phyloP scores from a whole-genome alignment of 2,113 vertebrate species.

The Neodon shergylaensis region DNA sequence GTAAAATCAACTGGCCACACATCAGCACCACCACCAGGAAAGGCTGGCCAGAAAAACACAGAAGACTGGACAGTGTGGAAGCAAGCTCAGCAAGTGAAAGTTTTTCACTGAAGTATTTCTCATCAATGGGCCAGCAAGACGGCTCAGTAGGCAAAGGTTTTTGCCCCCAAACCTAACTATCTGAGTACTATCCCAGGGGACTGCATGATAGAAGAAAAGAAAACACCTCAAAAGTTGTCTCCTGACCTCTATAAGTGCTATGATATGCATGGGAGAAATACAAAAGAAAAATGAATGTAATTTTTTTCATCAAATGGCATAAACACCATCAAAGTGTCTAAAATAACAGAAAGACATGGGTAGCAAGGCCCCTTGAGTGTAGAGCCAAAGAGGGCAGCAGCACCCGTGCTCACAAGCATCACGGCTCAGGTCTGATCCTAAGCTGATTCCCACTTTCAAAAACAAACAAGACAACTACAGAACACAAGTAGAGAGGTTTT shows the following conservation, averaged over 20 bases:
- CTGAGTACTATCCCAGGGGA: neutral
- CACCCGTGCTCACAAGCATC: neutral
- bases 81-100: constrained; percentile 27
- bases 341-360: neutral
- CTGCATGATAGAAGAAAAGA: neutral
- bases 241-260: neutral
- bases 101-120: neutral
- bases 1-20: neutral
- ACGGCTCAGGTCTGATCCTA: neutral
- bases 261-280: neutral
- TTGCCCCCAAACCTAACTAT: neutral
- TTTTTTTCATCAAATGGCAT: neutral
- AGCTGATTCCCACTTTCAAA: neutral
- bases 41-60: constrained; percentile 56
- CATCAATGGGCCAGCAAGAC: neutral
- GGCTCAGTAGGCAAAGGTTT: neutral
- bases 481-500: neutral
- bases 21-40: neutral
- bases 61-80: constrained; percentile 55
- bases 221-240: neutral
- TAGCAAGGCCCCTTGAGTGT: neutral
- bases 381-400: too few relatives aligned
- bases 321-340: neutral
- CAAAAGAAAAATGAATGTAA: neutral
- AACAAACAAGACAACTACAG: neutral